Evolutionary conservation across 92 coral and sea anemone genomes (phyloP), one percentile per base, ranked within the genome.

Genomic region (Heliopora coerulea): DNA sequence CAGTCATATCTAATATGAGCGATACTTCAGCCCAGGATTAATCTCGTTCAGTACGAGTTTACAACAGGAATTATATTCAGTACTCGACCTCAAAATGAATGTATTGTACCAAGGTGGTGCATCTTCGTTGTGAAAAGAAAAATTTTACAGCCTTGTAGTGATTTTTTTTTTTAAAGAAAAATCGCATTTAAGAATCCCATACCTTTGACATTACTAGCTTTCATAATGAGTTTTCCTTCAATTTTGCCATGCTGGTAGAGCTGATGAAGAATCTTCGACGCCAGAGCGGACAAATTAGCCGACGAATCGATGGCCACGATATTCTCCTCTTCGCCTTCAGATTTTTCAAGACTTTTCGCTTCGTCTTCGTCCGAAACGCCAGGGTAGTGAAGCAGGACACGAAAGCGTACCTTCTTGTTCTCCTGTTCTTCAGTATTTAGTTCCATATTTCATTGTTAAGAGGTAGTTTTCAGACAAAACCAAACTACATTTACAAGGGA

Each of bases 171-270:
- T n/a, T n/a, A n/a, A n/a, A n/a, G n/a, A n/a, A n/a, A n/a, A n/a
- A n/a, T n/a, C n/a, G n/a, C n/a, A n/a, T 59, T 30, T 25, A 23
- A 20, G 9, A 31, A 35, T n/a, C 40, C 44, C 78, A 54, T 49
- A 92, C 97, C 97, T 81, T 92, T 92, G 17, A 96, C 97, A 60
- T 79, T 89, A 79, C 91, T 96, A 0, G 97, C 96, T 79, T 89
- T 92, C 85, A 92, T 79, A n/a, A 90, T 92, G 20, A 85, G 73
- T 73, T 92, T 89, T 0, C 93, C 97, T 19, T 90, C 97, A 59
- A 92, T 82, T 73, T 85, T 91, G 35, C 84, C 87, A 65, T 89
- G 88, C 79, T 92, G 92, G 79, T 85, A 92, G 89, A 92, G 85
- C 54, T 85, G 96, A 74, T 89, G 91, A 62, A 92, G 52, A 46